Evolutionary conservation across 2,113 vertebrate species (phyloP), one percentile per base, ranked within the genome.

Genomic region (Cryptotis parvus): DNA sequence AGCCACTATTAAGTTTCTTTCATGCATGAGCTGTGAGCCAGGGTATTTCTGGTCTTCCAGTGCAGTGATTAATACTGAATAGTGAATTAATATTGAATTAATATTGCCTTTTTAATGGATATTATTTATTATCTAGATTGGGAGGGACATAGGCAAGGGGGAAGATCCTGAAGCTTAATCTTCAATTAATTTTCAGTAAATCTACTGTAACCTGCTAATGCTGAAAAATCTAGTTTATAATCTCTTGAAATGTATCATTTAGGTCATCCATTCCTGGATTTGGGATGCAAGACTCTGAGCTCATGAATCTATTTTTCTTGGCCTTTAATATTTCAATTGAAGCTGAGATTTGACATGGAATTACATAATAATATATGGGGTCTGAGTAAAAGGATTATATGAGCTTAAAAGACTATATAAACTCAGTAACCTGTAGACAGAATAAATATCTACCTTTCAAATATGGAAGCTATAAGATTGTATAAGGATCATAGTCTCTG

Each of bases 391-490:
- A 83, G 20, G 33, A 45, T 76, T 80, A 55, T 63, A 69, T 76
- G 63, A 29, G 24, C 81, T 85, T 91, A 84, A 91, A 88, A 84
- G 35, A 80, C 27, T 55, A 80, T 89, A 72, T 89, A 75, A 80
- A 70, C 14, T 88, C 45, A 41, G 5, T 45, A 63, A 31, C 16
- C 7, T 65, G 35, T 27, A 63, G 39, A 84, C 31, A 90, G 77
- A 91, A 83, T 55, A 89, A 89, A 81, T 84, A 91, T 33, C 14
- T 16, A 39, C 66, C 16, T 95, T 65, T 93, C 22, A 95, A 91
- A 84, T 27, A 55, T 85, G 35, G 26, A 39, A 73, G 4, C 69
- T 91, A 27, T 35, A 81, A 3, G 12, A 22, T 29, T 70, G 20
- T 85, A n/a, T 31, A 76, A 55, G 10, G 20, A 61, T n/a, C 52